These are phyloP conservation scores for Thymelicus acteon DNA, from an alignment of 2,888 invertebrate species.

Conservation along the genomic window DNA sequence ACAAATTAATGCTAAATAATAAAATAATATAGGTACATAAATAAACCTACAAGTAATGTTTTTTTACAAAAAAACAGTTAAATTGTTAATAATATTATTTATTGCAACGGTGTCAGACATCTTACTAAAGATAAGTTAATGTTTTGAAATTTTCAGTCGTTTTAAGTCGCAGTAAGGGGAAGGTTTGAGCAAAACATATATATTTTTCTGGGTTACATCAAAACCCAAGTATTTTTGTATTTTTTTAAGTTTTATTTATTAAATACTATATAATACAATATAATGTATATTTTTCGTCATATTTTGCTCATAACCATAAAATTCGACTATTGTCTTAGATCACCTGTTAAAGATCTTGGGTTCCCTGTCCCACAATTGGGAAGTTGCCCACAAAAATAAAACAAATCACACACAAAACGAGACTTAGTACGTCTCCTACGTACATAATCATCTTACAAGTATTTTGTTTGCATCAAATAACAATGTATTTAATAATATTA, in stretches of 20 bases:
- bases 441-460: too few species aligned
- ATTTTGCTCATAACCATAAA: conserved; percentile 5
- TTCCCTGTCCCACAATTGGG: too few species aligned
- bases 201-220: neutral
- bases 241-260: neutral
- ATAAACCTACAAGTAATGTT: conserved; percentile 58
- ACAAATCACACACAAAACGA: too few species aligned
- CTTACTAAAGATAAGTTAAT: conserved; percentile 45
- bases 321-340: neutral
- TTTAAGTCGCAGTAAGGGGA: conserved; percentile 36
- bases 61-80: conserved; percentile 60
- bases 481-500: too few species aligned
- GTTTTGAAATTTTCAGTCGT: conserved; percentile 44
- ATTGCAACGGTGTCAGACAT: conserved; percentile 75
- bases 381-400: too few species aligned
- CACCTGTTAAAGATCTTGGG: neutral
- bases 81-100: conserved; percentile 57
- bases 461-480: too few species aligned
- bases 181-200: conserved; percentile 17
- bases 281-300: neutral
- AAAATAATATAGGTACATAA: conserved; percentile 54
- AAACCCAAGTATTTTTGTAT: conserved; percentile 1
- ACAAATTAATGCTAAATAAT: conserved; percentile 50
- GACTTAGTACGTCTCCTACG: too few species aligned
- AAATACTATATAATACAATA: neutral